Base-by-base conservation (phyloP, 2,797 vertebrate genomes). In the Mus spretus region DNA sequence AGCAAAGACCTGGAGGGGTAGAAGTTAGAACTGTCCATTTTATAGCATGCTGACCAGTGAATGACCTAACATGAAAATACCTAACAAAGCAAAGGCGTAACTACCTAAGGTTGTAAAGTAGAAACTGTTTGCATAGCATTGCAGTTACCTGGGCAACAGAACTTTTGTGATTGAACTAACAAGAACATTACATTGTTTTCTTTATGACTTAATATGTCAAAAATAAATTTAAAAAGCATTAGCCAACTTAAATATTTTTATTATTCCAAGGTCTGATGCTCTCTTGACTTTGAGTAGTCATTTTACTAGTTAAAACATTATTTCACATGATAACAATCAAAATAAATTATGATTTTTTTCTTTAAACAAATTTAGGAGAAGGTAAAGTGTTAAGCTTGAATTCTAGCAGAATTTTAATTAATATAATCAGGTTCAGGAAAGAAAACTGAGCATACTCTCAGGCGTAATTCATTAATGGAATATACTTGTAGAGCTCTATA, bases 371-470 rank as follows among this genome's bases (percentile, higher is more conserved):
- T 86, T 91, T 44, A 89, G 3, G 47, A 65, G 20, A 81, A 93
- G 84, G 17, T 91, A 13, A 95, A 75, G 85, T 83, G n/a, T 44
- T 14, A 82, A 40, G 77, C 79, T 91, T 59, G 10, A 84, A 89
- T 91, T 91, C 95, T 53, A 93, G 8, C 55, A 90, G 24, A 70
- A 88, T 37, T 82, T 83, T 83, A 91, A 70, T 88, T 90, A 92
- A 81, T 20, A 67, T 3, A 92, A 91, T 26, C 9, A 77, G 15
- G 14, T 17, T 91, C n/a, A 78, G 19, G 19, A 81, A 90, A 92
- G 15, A 22, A 96, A 95, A 91, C 31, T 90, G 80, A 82, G 1
- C 65, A 20, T 6, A 70, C 31, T 93, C 90, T 37, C 90, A 8
- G 14, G 70, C 26, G 83, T 34, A 85, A 77, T 65, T 65, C 77